A percentile compares a stretch with the other conserved stretches of the same genome.
Conservation (phyloP, 2,797 vertebrate species). For the Coilia nasus region DNA sequence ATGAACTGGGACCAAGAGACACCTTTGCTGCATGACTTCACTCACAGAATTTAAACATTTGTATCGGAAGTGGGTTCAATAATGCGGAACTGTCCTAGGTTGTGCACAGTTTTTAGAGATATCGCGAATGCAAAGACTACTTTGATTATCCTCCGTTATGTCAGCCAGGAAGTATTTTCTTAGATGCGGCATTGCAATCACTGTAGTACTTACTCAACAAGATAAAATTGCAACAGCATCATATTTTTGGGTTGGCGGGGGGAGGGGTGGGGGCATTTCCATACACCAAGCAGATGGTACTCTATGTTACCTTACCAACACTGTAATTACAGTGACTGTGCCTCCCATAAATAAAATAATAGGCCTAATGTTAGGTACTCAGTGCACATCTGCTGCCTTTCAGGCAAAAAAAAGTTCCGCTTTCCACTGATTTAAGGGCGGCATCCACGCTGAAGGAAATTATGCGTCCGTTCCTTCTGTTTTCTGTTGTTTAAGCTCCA, state of each 20-base stretch:
- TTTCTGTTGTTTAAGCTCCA: neutral
- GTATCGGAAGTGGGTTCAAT: neutral
- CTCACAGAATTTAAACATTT: neutral
- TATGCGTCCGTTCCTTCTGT: neutral
- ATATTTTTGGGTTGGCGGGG: neutral
- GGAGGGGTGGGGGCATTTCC: neutral
- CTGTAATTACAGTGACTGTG: neutral
- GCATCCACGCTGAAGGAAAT: neutral
- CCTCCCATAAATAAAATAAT: constrained; percentile 8
- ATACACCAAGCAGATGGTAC: neutral
- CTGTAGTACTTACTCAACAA: neutral
- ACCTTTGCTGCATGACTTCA: neutral
- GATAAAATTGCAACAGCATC: neutral
- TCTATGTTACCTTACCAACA: neutral
- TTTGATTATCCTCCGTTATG: neutral
- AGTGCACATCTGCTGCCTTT: constrained; percentile 5
- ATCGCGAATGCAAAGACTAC: neutral
- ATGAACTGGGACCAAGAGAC: neutral
- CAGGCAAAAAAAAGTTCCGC: neutral
- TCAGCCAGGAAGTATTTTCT: constrained; percentile 9
- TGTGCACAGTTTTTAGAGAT: neutral
- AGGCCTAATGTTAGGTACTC: constrained; percentile 14
- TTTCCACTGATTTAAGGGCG: neutral
- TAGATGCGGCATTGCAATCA: neutral
- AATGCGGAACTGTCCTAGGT: neutral